These are phyloP conservation scores for Drosophila asahinai DNA, from an alignment of 1,140 invertebrate species.

Conservation along the genomic window DNA sequence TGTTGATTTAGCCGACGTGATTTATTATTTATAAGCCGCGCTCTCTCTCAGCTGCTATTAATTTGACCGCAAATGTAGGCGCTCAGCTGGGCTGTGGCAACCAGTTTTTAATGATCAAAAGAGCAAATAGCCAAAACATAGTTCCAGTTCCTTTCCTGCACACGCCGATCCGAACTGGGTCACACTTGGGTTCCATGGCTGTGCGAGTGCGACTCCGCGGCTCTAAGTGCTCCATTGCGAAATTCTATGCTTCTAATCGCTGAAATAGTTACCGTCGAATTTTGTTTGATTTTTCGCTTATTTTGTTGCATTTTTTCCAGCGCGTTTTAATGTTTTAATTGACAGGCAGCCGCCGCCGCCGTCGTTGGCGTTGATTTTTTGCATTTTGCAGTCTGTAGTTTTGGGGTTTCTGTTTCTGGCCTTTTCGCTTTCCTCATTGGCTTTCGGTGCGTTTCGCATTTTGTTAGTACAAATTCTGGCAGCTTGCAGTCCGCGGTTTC, in stretches of 20 bases:
- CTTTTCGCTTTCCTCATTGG: slow-evolving; percentile 12
- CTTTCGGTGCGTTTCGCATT: slow-evolving; percentile 33
- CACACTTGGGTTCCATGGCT: slow-evolving; percentile 54
- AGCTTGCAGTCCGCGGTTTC: slow-evolving; percentile 40
- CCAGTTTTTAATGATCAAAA: slow-evolving; percentile 82
- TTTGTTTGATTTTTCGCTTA: slow-evolving; percentile 39
- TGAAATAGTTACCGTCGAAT: slow-evolving; percentile 39
- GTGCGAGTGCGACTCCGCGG: slow-evolving; percentile 7
- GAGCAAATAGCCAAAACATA: slow-evolving; percentile 61
- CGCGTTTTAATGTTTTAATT: slow-evolving; percentile 81
- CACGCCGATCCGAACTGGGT: slow-evolving; percentile 69
- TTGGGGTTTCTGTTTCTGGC: slow-evolving; percentile 8
- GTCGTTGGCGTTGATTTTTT: slow-evolving; percentile 61
- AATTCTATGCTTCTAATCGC: slow-evolving; percentile 82
- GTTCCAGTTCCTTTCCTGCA: slow-evolving; percentile 69
- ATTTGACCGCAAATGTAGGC: slow-evolving; percentile 19
- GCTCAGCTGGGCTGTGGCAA: slow-evolving; percentile 52
- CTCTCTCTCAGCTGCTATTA: background rate
- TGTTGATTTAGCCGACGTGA: slow-evolving; percentile 6
- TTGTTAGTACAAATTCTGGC: slow-evolving; percentile 9
- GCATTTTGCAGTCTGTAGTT: background rate
- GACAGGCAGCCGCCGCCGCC: slow-evolving; percentile 63
- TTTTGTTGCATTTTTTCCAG: slow-evolving; percentile 64
- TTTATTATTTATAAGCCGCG: slow-evolving; percentile 18
- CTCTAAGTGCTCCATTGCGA: slow-evolving; percentile 80